Evolutionary conservation across 2,888 invertebrate genomes (phyloP), one percentile per base, ranked within the genome.

Genomic region (Bursaphelenchus okinawaensis): DNA sequence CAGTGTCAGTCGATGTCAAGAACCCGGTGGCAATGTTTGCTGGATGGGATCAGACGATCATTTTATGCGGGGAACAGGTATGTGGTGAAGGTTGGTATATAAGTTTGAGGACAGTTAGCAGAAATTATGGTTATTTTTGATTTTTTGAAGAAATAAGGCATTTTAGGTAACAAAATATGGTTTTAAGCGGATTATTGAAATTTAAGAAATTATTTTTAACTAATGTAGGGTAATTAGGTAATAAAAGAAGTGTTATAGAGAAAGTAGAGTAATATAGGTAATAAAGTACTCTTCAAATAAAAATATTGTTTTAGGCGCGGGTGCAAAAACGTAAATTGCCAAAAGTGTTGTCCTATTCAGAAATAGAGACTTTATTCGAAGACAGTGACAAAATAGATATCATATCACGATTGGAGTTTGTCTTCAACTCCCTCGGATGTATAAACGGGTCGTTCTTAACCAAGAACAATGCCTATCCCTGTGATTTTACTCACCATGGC

Each of bases 371-470:
- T 12, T 63, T 66, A 24, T 52, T 76, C 4, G 63, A 68, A 2
- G 62, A 62, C 16, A 16, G 69, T n/a, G 74, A 76, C 28, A 76
- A 75, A 55, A 16, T 78, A 28, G 73, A 75, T 8, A 58, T 76
- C 16, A 73, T 78, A 27, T 90, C 88, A 86, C 89, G 90, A 76
- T 83, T 94, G 69, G 92, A 92, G 84, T 89, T 89, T 8, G 89
- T 90, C 19, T 92, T 95, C 83, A 89, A 89, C 68, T 92, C 91
- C 74, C 85, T 90, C 65, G 88, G 91, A 0, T 93, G 92, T 83
- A 83, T 93, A 50, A 95, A 94, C 84, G 90, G 88, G 4, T 94
- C 94, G 0, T 95, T 93, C 84, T 85, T 93, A 0, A 72, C 57
- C 63, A 75, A 77, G 26, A 74, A 75, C 7, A 68, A 72, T 0